phyloP scores from a whole-genome alignment of 2,888 invertebrate genomes.

The Pristionchus entomophagus region DNA sequence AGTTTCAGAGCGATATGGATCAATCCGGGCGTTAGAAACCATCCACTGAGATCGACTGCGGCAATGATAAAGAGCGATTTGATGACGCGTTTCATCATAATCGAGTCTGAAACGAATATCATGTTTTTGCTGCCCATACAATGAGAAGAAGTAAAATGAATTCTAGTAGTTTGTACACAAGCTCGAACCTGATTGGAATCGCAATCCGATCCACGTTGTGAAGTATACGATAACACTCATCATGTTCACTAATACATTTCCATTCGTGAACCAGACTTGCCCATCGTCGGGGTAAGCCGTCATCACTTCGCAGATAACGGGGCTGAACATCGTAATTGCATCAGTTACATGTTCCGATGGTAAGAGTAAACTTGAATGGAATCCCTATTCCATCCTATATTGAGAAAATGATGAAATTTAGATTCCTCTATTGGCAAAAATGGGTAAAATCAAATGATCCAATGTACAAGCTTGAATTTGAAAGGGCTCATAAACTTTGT shows the following conservation, averaged over 20 bases:
- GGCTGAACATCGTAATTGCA: neutral
- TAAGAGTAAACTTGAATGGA: too few relatives aligned
- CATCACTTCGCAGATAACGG: neutral
- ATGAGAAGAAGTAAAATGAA: too few relatives aligned
- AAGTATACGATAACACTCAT: neutral
- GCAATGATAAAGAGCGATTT: neutral
- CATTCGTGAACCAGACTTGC: neutral
- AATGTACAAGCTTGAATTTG: too few relatives aligned
- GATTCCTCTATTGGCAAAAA: too few relatives aligned
- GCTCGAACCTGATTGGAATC: neutral
- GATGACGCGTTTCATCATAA: neutral
- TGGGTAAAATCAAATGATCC: too few relatives aligned
- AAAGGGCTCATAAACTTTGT: too few relatives aligned
- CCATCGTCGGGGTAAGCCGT: neutral
- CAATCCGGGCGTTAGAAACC: neutral
- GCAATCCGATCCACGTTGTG: neutral
- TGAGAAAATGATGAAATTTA: too few relatives aligned
- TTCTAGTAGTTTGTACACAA: too few relatives aligned
- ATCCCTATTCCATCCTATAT: too few relatives aligned
- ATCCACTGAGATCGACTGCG: neutral
- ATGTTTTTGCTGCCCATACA: neutral
- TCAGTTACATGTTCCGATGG: too few relatives aligned
- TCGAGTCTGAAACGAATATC: neutral
- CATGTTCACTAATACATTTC: neutral
- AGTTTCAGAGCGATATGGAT: neutral